A percentile compares a stretch with the other conserved stretches of the same genome.
Evolutionary conservation across 2,797 vertebrate species (phyloP).

Genomic region (Anguilla pacifica): DNA sequence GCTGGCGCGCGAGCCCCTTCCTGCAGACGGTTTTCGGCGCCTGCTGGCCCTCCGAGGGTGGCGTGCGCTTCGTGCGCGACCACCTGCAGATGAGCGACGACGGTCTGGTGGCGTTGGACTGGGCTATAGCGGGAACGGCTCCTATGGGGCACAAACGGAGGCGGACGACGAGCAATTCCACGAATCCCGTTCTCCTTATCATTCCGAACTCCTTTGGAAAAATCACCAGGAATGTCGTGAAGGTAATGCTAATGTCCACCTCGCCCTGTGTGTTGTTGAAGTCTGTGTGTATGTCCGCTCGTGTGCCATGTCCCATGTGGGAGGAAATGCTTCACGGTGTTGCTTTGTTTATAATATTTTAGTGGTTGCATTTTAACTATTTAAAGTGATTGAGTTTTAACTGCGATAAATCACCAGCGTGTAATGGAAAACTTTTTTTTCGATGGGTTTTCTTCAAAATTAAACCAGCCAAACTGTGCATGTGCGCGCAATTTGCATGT

Average conservation of each 20-base stretch:
- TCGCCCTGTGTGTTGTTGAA: not conserved
- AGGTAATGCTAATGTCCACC: constrained; percentile 65
- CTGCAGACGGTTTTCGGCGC: constrained; percentile 71
- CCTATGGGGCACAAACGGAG: constrained; percentile 66
- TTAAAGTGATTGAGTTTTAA: not conserved
- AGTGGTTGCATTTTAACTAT: not conserved
- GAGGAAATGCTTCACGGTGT: not conserved
- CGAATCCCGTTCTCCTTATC: constrained; percentile 75
- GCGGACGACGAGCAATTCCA: constrained; percentile 77
- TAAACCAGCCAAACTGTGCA: not conserved
- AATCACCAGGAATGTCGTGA: constrained; percentile 76
- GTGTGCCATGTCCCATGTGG: not conserved
- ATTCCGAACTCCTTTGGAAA: constrained; percentile 83
- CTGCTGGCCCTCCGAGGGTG: constrained; percentile 69
- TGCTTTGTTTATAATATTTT: not conserved
- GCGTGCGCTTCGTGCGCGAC: constrained; percentile 77
- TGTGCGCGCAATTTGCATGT: too few species aligned
- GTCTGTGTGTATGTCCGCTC: not conserved
- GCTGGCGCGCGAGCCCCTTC: constrained; percentile 70
- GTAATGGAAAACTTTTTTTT: not conserved
- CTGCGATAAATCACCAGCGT: not conserved
- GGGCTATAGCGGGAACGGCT: constrained; percentile 68
- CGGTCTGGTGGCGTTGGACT: constrained; percentile 79
- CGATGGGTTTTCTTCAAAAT: not conserved
- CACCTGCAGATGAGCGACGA: constrained; percentile 80